Conservation (phyloP, 2,797 vertebrate genomes). For the Notamacropus eugenii region DNA sequence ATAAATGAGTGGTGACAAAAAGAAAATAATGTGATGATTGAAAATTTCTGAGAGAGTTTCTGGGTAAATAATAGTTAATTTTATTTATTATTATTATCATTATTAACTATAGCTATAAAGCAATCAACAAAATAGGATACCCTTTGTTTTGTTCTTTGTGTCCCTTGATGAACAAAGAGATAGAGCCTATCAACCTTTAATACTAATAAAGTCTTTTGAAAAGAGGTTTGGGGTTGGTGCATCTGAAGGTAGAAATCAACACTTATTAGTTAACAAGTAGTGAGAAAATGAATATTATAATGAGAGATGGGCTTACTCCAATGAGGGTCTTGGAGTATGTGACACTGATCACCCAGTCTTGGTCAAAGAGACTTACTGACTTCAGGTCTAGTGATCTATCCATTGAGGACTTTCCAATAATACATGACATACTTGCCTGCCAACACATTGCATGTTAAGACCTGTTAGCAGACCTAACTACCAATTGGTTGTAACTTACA, state of each 20-base stretch:
- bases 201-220: not conserved
- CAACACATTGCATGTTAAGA: too few species aligned
- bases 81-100: not conserved
- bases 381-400: too few species aligned
- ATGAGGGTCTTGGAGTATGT: not conserved
- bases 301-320: not conserved
- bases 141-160: not conserved
- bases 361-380: not conserved
- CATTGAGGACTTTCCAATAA: too few species aligned
- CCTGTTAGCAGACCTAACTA: too few species aligned
- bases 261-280: not conserved
- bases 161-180: not conserved
- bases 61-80: not conserved
- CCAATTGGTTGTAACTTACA: too few species aligned
- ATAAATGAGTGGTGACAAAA: not conserved
- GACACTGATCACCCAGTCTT: not conserved
- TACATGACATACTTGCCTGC: too few species aligned
- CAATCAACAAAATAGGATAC: not conserved
- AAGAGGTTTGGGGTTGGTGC: not conserved
- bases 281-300: not conserved
- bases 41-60: not conserved
- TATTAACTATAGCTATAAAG: not conserved
- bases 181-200: not conserved
- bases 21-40: not conserved
- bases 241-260: not conserved